Base-by-base conservation (phyloP, 2,888 invertebrate species). In the Lasiommata megera region DNA sequence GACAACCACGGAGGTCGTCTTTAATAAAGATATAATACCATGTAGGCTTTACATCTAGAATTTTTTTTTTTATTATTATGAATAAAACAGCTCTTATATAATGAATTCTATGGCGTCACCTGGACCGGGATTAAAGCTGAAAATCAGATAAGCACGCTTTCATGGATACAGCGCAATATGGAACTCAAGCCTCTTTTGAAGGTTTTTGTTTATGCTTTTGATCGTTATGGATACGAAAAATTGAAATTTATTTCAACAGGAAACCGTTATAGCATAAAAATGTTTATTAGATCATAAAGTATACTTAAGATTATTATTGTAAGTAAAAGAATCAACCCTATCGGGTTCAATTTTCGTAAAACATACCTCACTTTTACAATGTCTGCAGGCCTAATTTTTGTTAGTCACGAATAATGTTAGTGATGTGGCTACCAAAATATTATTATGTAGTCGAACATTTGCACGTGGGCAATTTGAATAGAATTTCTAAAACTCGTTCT, bases 391-490 rank as follows among this genome's bases (percentile, higher is more conserved):
- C 43, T 62, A 64, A 64, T 64, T 60, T 48, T 34, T 40, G 52
- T 60, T 38, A 62, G 64, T 64, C 64, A 64, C 60, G 64, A 56
- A 52, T 29, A 0, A 1, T 50, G 8, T 52, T 34, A 41, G 52
- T 52, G 52, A 52, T 52, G 52, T 17, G 28, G 11, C 34, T 2
- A 6, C 2, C 18, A 23, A 23, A 23, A 23, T 34, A 11, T 14
- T 11, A 0, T 37, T 34, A 9, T 36, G 31, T 17, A 31, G 48
- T 37, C 36, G 0, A 48, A 36, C 34, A 12, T 28, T 23, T 23
- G 23, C 23, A 23, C 23, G 23, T 5, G 23, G 23, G 3, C 23
- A n/a, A n/a, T n/a, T n/a, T n/a, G n/a, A n/a, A n/a, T n/a, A n/a
- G n/a, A n/a, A n/a, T n/a, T n/a, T n/a, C n/a, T n/a, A n/a, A n/a